These are phyloP conservation scores for Thermophis baileyi DNA, from an alignment of 2,113 vertebrate species.

Conservation along the genomic window DNA sequence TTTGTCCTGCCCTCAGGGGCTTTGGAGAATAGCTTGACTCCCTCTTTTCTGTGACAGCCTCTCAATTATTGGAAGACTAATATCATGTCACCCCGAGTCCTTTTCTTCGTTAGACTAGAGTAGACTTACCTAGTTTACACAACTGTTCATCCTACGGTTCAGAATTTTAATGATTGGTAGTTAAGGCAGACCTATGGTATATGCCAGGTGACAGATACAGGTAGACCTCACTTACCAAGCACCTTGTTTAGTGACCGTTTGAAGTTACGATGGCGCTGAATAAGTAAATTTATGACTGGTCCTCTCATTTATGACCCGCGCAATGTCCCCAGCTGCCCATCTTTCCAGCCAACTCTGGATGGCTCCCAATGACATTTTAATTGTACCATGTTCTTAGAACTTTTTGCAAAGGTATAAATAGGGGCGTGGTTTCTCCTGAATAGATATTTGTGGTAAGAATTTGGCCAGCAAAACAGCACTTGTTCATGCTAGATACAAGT, in stretches of 20 bases:
- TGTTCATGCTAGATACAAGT: too few relatives aligned
- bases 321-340: not conserved
- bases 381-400: not conserved
- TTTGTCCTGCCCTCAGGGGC: too few relatives aligned
- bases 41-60: too few relatives aligned
- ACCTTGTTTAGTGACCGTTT: not conserved
- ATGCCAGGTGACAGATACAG: not conserved
- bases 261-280: not conserved
- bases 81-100: too few relatives aligned
- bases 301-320: not conserved
- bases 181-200: not conserved
- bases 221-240: not conserved
- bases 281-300: not conserved
- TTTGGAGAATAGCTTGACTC: too few relatives aligned
- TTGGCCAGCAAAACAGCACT: too few relatives aligned
- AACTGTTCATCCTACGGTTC: too few relatives aligned
- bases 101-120: too few relatives aligned
- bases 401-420: too few relatives aligned
- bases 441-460: not conserved
- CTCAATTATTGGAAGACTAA: too few relatives aligned
- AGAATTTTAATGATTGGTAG: too few relatives aligned
- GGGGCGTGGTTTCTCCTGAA: not conserved
- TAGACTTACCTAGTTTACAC: too few relatives aligned
- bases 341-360: not conserved
- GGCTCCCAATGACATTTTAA: not conserved